Base-by-base conservation (phyloP, 2,113 vertebrate genomes). In the Equus przewalskii region DNA sequence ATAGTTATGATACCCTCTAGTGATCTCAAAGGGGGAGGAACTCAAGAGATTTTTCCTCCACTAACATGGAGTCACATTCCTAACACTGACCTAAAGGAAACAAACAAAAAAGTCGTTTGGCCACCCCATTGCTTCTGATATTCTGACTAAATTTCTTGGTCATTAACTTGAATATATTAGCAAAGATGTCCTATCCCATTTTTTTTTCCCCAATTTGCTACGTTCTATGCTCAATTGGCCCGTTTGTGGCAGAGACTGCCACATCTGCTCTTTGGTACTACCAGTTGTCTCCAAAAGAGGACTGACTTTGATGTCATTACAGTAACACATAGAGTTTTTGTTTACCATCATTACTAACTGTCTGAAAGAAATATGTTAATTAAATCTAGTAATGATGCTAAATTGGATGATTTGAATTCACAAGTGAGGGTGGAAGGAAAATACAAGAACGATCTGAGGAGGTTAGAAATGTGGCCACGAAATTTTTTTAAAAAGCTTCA, bases 281-380 rank as follows among this genome's bases (percentile, higher is more conserved):
- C 19, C 24, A 85, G 19, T 28, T 73, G n/a, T 81, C 33, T 85
- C 26, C 64, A 58, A 91, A 49, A 15, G 19, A 11, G 16, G 14
- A 8, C 33, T 86, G 44, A 67, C 14, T 86, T 67, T 75, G n/a
- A 54, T n/a, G 4, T 80, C 26, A 83, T 89, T 78, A 76, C 30
- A 83, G 24, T n/a, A 91, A 89, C 51, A 85, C 3, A 15, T 33
- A 46, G 28, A 0, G 4, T 44, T 82, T 94, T 81, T 88, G 62
- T 85, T 93, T 96, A 56, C 36, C 49, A 95, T 80, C 44, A 28
- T 89, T 93, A n/a, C 60, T 60, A 83, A 51, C 21, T 21, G 0
- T 83, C 46, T 85, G 41, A 83, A 91, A 93, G 11, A 89, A 89
- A 87, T 30, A 76, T 36, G 44, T 69, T 87, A 86, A 90, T 92